Evolutionary conservation across 2,113 vertebrate genomes (phyloP).

Genomic region (Elachura formosa): DNA sequence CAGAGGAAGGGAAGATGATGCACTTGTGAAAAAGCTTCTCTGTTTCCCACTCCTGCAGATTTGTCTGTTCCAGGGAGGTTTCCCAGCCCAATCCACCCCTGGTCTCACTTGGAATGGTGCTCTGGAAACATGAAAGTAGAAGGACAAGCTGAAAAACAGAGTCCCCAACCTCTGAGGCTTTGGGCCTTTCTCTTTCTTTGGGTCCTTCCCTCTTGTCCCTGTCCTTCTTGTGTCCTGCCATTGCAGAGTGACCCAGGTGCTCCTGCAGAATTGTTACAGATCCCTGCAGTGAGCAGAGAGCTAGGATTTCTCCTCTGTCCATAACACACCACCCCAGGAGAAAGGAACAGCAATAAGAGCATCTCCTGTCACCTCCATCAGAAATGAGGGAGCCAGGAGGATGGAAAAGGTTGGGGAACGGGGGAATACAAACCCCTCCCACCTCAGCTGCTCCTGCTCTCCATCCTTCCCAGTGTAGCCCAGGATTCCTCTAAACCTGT

Average conservation of each 20-base stretch:
- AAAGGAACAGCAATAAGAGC: neutral
- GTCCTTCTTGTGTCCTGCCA: neutral
- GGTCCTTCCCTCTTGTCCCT: neutral
- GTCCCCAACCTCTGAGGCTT: rapidly evolving
- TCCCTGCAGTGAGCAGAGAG: neutral
- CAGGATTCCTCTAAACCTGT: neutral
- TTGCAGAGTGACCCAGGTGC: neutral
- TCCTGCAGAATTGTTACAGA: neutral
- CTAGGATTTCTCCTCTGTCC: neutral
- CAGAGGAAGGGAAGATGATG: neutral
- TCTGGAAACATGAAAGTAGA: neutral
- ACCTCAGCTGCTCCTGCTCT: neutral
- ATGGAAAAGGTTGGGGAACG: neutral
- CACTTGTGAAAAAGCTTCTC: neutral
- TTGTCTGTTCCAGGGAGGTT: neutral
- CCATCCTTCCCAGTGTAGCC: neutral
- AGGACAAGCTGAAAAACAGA: neutral
- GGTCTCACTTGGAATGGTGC: neutral
- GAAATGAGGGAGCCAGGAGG: rapidly evolving
- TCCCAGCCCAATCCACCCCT: rapidly evolving
- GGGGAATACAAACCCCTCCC: neutral
- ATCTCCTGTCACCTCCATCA: neutral
- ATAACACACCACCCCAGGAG: neutral
- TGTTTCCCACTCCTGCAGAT: neutral
- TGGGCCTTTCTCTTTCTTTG: neutral